Evolutionary conservation across 2,113 vertebrate species (phyloP).

Genomic region (Psittacara wagleri): DNA sequence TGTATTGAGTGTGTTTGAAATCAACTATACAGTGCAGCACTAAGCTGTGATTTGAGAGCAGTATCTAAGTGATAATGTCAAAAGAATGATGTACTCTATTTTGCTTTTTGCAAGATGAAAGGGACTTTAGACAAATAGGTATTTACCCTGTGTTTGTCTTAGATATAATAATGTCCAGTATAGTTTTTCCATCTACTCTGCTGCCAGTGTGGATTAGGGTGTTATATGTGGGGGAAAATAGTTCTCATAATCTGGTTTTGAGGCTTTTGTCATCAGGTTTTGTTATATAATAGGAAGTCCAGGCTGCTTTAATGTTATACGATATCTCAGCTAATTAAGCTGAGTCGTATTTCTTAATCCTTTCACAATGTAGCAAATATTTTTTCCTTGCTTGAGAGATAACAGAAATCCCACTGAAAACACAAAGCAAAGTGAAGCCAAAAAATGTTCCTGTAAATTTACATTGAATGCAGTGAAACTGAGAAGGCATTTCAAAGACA

Average conservation of each 20-base stretch:
- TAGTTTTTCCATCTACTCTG: background rate
- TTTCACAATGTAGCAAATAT: background rate
- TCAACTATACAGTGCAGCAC: background rate
- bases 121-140: background rate
- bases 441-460: background rate
- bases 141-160: background rate
- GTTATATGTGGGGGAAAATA: background rate
- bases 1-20: accelerated
- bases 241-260: background rate
- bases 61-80: background rate
- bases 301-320: background rate
- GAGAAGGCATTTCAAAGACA: background rate
- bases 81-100: accelerated
- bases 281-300: background rate
- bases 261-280: background rate
- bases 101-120: background rate
- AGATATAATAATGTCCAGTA: background rate
- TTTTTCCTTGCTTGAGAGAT: background rate
- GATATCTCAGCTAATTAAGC: background rate
- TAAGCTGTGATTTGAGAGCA: background rate
- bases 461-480: background rate
- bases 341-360: background rate
- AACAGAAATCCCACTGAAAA: background rate
- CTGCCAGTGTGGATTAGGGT: background rate
- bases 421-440: background rate